Percentiles rank a stretch among this genome's conserved stretches.
phyloP scores from a whole-genome alignment of 2,113 vertebrate genomes.

The Sterrhoptilus dennistouni region DNA sequence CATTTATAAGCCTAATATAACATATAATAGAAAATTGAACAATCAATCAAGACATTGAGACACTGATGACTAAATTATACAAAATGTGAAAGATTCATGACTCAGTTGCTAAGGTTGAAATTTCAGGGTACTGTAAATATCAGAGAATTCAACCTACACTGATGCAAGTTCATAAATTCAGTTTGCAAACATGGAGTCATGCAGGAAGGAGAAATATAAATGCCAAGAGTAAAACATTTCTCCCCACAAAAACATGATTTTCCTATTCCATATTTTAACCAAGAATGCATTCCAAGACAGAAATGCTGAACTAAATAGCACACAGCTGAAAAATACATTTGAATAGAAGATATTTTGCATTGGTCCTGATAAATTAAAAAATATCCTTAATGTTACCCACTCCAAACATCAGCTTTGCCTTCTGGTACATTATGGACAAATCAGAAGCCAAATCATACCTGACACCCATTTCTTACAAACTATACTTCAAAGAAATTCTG shows the following conservation, averaged over 20 bases:
- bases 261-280: not conserved
- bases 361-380: not conserved
- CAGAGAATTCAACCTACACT: constrained; percentile 2
- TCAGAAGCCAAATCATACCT: not conserved
- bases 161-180: constrained; percentile 45
- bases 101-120: not conserved
- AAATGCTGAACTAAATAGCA: not conserved
- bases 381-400: not conserved
- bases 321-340: not conserved
- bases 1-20: constrained; percentile 43
- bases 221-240: not conserved
- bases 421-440: not conserved
- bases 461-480: not conserved
- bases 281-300: not conserved
- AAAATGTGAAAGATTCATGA: constrained; percentile 49
- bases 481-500: not conserved
- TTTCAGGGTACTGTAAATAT: constrained; percentile 39
- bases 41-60: constrained; percentile 50
- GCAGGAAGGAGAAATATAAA: not conserved
- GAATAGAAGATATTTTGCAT: not conserved
- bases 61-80: constrained; percentile 42
- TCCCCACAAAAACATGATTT: not conserved
- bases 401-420: not conserved
- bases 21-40: constrained; percentile 21
- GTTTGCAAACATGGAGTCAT: not conserved